Conservation (phyloP, 2,797 vertebrate genomes). For the Hydrophis major region DNA sequence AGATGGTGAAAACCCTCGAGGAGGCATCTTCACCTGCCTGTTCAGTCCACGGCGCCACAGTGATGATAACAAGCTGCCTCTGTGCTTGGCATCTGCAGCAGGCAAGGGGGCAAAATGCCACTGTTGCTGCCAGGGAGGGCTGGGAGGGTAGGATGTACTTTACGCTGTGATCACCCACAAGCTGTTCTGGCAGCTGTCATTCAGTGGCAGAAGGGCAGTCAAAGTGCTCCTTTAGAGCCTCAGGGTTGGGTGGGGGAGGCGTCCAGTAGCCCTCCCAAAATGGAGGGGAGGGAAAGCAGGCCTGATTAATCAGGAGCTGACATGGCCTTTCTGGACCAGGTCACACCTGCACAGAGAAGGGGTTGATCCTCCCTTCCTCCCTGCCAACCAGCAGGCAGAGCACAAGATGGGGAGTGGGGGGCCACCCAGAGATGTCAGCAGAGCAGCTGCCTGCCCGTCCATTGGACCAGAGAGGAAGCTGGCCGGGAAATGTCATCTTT, state of each 20-base stretch:
- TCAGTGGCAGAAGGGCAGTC: neutral
- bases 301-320: neutral
- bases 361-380: too few species aligned
- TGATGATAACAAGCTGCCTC: neutral
- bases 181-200: neutral
- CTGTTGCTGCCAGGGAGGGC: neutral
- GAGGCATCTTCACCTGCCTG: neutral
- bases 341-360: neutral
- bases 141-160: neutral
- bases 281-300: neutral
- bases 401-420: neutral
- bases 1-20: neutral
- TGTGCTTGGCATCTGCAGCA: neutral
- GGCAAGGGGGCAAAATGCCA: neutral
- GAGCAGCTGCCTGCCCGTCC: neutral
- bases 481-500: neutral
- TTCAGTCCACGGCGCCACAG: neutral
- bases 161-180: too few species aligned
- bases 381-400: neutral
- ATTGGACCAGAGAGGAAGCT: neutral
- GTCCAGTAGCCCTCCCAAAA: neutral
- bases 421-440: neutral
- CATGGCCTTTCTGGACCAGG: neutral
- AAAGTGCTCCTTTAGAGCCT: neutral
- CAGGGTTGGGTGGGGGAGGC: neutral